phyloP scores from a whole-genome alignment of 2,113 vertebrate genomes.

The Tretioscincus oriximinensis region DNA sequence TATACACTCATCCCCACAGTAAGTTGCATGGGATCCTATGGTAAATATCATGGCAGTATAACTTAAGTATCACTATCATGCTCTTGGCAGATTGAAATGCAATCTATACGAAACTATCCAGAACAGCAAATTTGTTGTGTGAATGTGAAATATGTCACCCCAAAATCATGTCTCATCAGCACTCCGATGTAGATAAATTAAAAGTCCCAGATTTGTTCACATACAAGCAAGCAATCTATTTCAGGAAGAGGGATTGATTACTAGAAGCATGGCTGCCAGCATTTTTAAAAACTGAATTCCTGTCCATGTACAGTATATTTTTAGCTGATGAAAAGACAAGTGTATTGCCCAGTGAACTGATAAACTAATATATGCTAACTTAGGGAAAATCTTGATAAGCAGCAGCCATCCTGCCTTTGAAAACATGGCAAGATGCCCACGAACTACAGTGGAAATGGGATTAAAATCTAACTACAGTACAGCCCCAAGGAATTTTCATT shows the following conservation, averaged over 20 bases:
- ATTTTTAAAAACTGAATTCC: constrained; percentile 15
- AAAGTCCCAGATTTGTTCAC: constrained; percentile 35
- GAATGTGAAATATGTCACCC: constrained; percentile 9
- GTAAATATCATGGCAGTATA: neutral
- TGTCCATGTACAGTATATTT: constrained; percentile 51
- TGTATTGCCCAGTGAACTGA: constrained; percentile 20
- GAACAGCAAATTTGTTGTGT: neutral
- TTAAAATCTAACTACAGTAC: neutral
- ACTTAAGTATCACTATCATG: neutral
- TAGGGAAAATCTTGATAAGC: constrained; percentile 19
- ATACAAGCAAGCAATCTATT: constrained; percentile 50
- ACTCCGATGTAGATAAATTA: neutral
- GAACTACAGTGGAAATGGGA: neutral
- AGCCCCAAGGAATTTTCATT: constrained; percentile 10
- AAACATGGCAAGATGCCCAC: fast-evolving
- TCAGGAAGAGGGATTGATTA: constrained; percentile 44
- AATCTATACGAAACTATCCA: neutral
- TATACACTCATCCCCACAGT: neutral
- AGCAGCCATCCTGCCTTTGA: neutral
- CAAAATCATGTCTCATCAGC: constrained; percentile 27
- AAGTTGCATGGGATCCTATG: neutral
- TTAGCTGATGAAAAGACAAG: constrained; percentile 55
- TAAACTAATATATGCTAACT: neutral
- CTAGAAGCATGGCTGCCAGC: neutral
- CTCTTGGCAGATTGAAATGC: neutral